Evolutionary conservation across 2,113 vertebrate species (phyloP).

Genomic region (Lampris incognitus): DNA sequence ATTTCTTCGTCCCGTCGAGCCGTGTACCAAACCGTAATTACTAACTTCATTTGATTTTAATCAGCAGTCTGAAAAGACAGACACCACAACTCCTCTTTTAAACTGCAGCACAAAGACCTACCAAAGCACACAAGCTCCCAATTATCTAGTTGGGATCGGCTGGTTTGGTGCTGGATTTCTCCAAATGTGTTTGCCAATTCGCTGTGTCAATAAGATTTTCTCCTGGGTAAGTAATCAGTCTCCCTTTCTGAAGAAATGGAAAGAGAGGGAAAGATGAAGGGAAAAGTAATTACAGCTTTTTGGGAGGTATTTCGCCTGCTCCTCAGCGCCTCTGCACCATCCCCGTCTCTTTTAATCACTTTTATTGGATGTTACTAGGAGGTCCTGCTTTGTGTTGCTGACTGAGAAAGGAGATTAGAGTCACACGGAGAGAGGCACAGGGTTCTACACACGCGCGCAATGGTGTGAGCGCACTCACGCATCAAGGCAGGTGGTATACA

Average conservation of each 20-base stretch:
- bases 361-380: constrained; percentile 66
- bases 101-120: constrained; percentile 58
- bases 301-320: constrained; percentile 67
- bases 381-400: constrained; percentile 42
- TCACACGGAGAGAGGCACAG: constrained; percentile 28
- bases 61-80: constrained; percentile 65
- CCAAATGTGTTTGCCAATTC: constrained; percentile 80
- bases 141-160: constrained; percentile 75
- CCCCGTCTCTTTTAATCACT: constrained; percentile 71
- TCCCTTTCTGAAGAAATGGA: constrained; percentile 22
- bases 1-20: constrained; percentile 49
- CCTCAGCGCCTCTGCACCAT: constrained; percentile 46
- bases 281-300: constrained; percentile 76
- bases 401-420: constrained; percentile 49
- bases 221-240: constrained; percentile 77
- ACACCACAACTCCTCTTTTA: constrained; percentile 58
- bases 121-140: constrained; percentile 61
- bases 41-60: constrained; percentile 71
- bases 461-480: background rate
- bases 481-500: too few relatives aligned
- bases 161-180: constrained; percentile 67
- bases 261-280: constrained; percentile 67
- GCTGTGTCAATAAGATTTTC: constrained; percentile 81
- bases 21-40: constrained; percentile 68
- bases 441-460: constrained; percentile 13